Percentiles rank a stretch among this genome's conserved stretches.
phyloP scores from a whole-genome alignment of 2,888 invertebrate genomes.

The Gnatocerus cornutus region DNA sequence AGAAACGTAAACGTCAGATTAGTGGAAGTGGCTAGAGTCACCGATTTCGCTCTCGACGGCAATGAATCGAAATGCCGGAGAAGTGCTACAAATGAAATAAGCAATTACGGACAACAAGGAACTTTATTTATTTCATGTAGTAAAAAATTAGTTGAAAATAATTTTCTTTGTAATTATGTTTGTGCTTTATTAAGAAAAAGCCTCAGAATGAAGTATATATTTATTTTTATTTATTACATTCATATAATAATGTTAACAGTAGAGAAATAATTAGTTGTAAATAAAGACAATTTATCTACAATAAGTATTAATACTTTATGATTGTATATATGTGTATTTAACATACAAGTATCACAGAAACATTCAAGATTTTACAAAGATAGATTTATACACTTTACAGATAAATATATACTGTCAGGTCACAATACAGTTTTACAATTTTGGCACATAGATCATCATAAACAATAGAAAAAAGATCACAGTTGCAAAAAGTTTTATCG shows the following conservation, averaged over 20 bases:
- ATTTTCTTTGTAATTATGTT: too few species aligned
- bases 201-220: constrained; percentile 19
- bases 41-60: not conserved
- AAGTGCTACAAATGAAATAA: too few species aligned
- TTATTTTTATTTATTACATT: constrained; percentile 40
- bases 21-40: not conserved
- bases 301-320: constrained; percentile 45
- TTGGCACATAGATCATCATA: constrained; percentile 53
- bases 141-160: too few species aligned
- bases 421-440: constrained; percentile 51
- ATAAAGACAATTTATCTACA: constrained; percentile 50
- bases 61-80: not conserved
- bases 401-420: constrained; percentile 52
- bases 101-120: too few species aligned
- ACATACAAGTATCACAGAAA: constrained; percentile 56
- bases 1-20: not conserved
- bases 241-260: constrained; percentile 44
- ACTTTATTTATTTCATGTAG: too few species aligned
- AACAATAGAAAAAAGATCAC: constrained; percentile 53
- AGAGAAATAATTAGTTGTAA: constrained; percentile 49
- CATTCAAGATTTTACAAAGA: constrained; percentile 53
- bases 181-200: not conserved
- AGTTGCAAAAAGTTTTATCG: constrained; percentile 51
- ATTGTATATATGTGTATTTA: constrained; percentile 51
- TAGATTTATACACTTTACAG: constrained; percentile 50